Conservation (phyloP, 2,113 vertebrate species). For the Gopherus flavomarginatus region DNA sequence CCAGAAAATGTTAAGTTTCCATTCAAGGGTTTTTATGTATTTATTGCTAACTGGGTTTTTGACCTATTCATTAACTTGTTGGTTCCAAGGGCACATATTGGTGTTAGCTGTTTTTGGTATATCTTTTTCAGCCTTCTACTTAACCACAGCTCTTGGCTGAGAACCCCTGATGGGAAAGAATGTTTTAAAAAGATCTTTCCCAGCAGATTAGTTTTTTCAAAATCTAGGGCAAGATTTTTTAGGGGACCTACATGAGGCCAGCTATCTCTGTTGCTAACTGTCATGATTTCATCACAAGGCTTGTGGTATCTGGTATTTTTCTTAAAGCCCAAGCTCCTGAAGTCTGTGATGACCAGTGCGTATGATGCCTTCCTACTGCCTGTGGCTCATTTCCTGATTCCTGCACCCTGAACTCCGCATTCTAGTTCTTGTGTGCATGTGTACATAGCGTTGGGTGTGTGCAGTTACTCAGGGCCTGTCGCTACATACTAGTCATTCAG, state of each 20-base stretch:
- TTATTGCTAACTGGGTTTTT: not conserved
- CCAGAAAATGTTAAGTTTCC: rapidly evolving
- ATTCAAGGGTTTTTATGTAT: not conserved
- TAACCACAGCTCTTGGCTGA: rapidly evolving
- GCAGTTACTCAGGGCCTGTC: not conserved
- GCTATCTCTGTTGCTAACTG: not conserved
- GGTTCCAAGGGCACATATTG: rapidly evolving
- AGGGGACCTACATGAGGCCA: rapidly evolving
- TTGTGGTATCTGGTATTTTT: rapidly evolving
- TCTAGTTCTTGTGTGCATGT: not conserved
- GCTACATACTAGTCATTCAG: not conserved
- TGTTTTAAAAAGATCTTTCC: not conserved
- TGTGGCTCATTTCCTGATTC: no score
- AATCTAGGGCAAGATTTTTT: not conserved
- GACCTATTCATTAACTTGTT: rapidly evolving
- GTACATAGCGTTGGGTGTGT: not conserved
- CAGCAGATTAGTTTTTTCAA: rapidly evolving
- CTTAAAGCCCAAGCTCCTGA: not conserved
- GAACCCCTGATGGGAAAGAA: not conserved
- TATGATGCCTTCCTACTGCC: not conserved
- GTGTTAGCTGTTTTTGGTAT: rapidly evolving
- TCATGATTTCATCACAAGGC: rapidly evolving
- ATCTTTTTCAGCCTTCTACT: not conserved
- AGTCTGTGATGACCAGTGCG: not conserved
- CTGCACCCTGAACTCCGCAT: no score